Conservation (phyloP, 1,140 invertebrate genomes). For the Drosophila sproati region DNA sequence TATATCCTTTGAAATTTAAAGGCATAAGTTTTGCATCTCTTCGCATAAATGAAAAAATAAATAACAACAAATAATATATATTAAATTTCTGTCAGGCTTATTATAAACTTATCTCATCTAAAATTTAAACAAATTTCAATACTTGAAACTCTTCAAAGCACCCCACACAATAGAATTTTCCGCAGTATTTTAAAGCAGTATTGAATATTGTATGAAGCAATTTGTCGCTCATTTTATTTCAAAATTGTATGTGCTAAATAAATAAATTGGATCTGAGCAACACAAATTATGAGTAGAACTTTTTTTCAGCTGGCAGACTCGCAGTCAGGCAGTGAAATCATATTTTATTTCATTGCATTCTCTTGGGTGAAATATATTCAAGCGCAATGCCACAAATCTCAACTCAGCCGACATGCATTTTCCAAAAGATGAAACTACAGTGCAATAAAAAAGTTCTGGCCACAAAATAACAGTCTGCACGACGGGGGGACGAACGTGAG, state of each 20-base stretch:
- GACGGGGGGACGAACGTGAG: too few relatives aligned
- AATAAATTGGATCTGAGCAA: conserved; percentile 27
- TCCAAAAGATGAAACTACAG: conserved; percentile 56
- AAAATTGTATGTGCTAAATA: conserved; percentile 16
- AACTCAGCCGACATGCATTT: conserved; percentile 11
- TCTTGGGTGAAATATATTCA: conserved; percentile 49
- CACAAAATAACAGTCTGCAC: not conserved
- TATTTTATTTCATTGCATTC: conserved; percentile 59
- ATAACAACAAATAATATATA: too few relatives aligned
- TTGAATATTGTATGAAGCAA: not conserved
- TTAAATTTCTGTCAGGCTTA: too few relatives aligned
- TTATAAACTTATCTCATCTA: too few relatives aligned
- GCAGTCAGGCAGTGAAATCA: conserved; percentile 32
- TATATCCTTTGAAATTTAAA: too few relatives aligned
- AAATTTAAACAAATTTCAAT: not conserved
- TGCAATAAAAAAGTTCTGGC: conserved; percentile 60
- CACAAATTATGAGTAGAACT: conserved; percentile 26
- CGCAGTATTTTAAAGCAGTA: not conserved
- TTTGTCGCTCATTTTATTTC: conserved; percentile 1
- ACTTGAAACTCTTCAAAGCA: not conserved
- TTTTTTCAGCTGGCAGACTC: conserved; percentile 11
- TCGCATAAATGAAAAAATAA: too few relatives aligned
- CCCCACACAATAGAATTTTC: not conserved
- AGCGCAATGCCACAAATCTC: conserved; percentile 16
- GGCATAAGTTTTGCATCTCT: too few relatives aligned